Conservation (phyloP, 2,888 invertebrate species). For the Pteria penguin region DNA sequence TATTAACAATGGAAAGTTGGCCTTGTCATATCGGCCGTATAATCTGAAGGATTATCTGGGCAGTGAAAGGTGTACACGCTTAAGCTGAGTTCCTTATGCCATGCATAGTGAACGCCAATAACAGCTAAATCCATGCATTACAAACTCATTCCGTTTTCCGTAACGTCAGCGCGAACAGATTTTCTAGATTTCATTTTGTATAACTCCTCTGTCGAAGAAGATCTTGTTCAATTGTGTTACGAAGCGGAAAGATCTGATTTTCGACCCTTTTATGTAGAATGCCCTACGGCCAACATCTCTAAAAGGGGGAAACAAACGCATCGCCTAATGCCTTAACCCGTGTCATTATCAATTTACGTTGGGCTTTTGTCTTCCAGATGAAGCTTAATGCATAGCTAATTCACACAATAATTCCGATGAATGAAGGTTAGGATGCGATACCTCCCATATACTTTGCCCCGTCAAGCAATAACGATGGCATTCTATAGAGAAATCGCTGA, state of each 20-base stretch:
- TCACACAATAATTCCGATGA: conserved; percentile 53
- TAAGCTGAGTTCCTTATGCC: not conserved
- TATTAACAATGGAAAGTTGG: too few relatives aligned
- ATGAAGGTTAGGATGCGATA: conserved; percentile 31
- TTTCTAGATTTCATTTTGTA: conserved; percentile 42
- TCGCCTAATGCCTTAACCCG: conserved; percentile 47
- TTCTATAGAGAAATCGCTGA: not conserved
- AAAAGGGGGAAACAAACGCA: conserved; percentile 37
- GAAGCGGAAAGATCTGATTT: conserved; percentile 48
- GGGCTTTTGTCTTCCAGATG: conserved; percentile 62
- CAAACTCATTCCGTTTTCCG: not conserved
- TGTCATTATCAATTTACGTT: conserved; percentile 59
- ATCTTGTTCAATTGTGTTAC: conserved; percentile 40
- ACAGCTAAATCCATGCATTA: not conserved
- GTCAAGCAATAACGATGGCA: not conserved
- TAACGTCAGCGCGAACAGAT: not conserved
- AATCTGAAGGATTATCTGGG: not conserved
- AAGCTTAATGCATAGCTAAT: conserved; percentile 63
- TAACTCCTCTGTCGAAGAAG: conserved; percentile 42
- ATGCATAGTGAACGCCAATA: not conserved
- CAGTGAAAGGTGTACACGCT: not conserved
- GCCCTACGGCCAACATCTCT: conserved; percentile 30
- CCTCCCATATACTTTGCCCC: conserved; percentile 26
- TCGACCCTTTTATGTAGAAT: conserved; percentile 25
- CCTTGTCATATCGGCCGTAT: not conserved